phyloP scores from a whole-genome alignment of 2,113 vertebrate genomes.

The Ornithorhynchus anatinus region DNA sequence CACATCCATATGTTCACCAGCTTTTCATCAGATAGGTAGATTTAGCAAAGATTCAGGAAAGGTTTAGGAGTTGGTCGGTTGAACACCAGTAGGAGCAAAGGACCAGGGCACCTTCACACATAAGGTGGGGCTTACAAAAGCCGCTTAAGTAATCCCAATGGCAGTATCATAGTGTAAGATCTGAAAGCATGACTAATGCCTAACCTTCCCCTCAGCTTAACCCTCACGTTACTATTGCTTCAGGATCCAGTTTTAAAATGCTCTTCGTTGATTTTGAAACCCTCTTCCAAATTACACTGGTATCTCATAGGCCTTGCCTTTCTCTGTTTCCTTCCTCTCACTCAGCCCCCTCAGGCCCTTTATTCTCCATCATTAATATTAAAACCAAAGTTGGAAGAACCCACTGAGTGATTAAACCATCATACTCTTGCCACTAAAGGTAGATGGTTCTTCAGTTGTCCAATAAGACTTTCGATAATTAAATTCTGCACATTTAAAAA shows the following conservation, averaged over 20 bases:
- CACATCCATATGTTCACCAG: too few relatives aligned
- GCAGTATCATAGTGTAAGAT: slow-evolving; percentile 3
- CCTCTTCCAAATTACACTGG: neutral
- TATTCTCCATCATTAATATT: too few relatives aligned
- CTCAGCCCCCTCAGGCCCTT: too few relatives aligned
- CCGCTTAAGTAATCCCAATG: neutral
- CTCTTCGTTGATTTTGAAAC: neutral
- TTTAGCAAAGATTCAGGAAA: slow-evolving; percentile 10
- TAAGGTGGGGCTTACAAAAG: neutral
- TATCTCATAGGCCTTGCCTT: neutral
- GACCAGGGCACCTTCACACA: neutral
- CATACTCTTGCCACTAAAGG: too few relatives aligned
- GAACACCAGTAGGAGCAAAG: neutral
- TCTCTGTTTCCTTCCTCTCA: too few relatives aligned
- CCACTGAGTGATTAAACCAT: too few relatives aligned
- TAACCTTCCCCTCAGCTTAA: slow-evolving; percentile 5
- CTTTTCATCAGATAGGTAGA: neutral
- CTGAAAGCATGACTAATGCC: neutral
- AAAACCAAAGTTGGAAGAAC: too few relatives aligned
- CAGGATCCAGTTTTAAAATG: slow-evolving; percentile 24
- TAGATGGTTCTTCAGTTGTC: too few relatives aligned
- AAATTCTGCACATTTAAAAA: too few relatives aligned
- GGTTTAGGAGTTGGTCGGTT: neutral
- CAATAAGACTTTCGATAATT: too few relatives aligned
- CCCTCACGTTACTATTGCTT: neutral